Base-by-base conservation (phyloP, 2,888 invertebrate genomes). In the Platycnemis pennipes region DNA sequence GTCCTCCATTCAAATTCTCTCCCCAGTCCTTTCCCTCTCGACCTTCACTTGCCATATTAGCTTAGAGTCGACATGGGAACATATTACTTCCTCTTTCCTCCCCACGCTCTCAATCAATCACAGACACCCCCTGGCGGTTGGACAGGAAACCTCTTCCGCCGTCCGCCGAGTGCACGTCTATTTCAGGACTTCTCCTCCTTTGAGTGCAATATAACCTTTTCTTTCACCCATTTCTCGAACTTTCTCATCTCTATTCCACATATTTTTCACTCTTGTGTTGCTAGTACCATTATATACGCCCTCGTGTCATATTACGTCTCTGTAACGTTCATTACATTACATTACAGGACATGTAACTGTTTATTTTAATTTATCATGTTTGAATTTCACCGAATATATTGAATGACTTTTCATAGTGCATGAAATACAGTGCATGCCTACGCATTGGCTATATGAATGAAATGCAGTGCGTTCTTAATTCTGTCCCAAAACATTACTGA, bases 41-140 rank as follows among this genome's bases (percentile, higher is more conserved):
- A 31, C 42, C 37, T 56, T 89, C 56, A 3, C 89, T 42, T 56
- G 53, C 56, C 42, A 89, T 89, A 56, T 89, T 89, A 89, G 56
- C 53, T 89, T 22, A 53, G 37, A 89, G 89, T 89, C 89, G 89
- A 89, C 89, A 89, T 53, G 89, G 53, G 89, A 89, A 89, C 89
- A 89, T 89, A 89, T 89, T 89, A 53, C 89, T 89, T 89, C 89
- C 89, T 89, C 53, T 89, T 22, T 26, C 37, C 89, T 89, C 53
- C 89, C 37, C 89, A 89, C 89, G 89, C 56, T 56, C 53, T 89
- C 89, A 53, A 89, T 89, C 89, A 49, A 89, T 89, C 89, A 89
- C 89, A 16, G 53, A 31, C 49, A 26, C 31, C 88, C n/a, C 53
- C 37, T 44, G 49, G 46, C 42, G n/a, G 63, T 46, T 88, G 26